Base-by-base conservation (phyloP, 2,113 vertebrate species). In the Cyprichromis sp. region DNA sequence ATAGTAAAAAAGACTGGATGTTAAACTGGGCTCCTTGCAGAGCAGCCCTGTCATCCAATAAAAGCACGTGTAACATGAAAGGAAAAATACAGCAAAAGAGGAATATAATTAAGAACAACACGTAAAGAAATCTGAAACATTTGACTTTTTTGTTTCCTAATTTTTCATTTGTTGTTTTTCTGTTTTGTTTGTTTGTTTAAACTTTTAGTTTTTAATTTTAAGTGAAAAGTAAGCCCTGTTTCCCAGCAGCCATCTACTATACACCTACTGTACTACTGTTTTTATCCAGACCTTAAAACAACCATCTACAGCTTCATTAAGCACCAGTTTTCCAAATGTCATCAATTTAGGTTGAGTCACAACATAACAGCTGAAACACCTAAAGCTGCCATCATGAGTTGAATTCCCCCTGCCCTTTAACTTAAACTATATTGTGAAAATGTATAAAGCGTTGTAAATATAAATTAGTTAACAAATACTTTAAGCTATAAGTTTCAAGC, bases 201-300 rank as follows among this genome's bases (percentile, higher is more conserved):
- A 47, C 42, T 76, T 76, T 19, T 5, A 29, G 42, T 31, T 78
- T 78, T 47, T 11, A 78, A 31, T n/a, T 78, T 78, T 12, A 50
- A n/a, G 42, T 50, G 9, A 19, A 78, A 19, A 31, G 42, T 2
- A 78, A 78, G 45, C 0, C 26, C 7, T 19, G 45, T 31, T 78
- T 50, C 45, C 16, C 71, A 78, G 0, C 16, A 50, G 45, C 45
- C 71, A 47, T 5, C 71, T 76, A 19, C 16, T 50, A 2, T 52
- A 31, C 45, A 34, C 9, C 55, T 59, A 59, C 24, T 29, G 13
- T 59, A 59, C 55, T 59, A 29, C 55, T 9, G 4, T 73, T 73
- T 78, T 78, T 78, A 29, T 31, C 24, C 71, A 76, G 42, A 31
- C 40, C 24, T 76, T 16, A 76, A 76, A 76, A 76, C 42, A 76